Evolutionary conservation across 2,797 vertebrate species (phyloP).

Genomic region (Varecia variegata): DNA sequence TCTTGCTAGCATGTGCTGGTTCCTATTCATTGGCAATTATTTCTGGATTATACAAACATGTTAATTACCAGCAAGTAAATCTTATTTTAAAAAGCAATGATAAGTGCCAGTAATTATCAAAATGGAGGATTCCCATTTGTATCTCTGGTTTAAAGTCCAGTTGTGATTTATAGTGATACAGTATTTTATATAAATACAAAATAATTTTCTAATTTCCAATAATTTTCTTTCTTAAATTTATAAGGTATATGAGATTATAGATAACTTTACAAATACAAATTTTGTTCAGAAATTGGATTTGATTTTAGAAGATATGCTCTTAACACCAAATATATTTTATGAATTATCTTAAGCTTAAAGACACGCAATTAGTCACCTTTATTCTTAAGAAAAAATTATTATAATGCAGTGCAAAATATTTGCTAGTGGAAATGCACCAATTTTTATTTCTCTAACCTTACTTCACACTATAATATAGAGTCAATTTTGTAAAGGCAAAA

Average conservation of each 20-base stretch:
- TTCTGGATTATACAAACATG: constrained; percentile 49
- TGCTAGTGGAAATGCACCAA: constrained; percentile 34
- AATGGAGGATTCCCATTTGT: constrained; percentile 20
- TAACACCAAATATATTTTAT: constrained; percentile 54
- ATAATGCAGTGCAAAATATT: constrained; percentile 51
- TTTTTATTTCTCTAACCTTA: constrained; percentile 51
- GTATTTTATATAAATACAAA: constrained; percentile 51
- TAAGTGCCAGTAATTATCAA: constrained; percentile 45
- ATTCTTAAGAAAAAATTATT: constrained; percentile 58
- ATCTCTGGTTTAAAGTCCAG: constrained; percentile 27
- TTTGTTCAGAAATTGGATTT: constrained; percentile 62
- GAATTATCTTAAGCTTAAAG: constrained; percentile 55
- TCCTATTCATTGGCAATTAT: constrained; percentile 70
- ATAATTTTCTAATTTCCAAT: not conserved
- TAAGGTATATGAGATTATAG: not conserved
- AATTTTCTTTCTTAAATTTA: constrained; percentile 34
- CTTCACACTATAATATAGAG: constrained; percentile 41
- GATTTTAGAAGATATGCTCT: constrained; percentile 43
- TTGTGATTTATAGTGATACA: constrained; percentile 35
- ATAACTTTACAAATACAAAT: constrained; percentile 33
- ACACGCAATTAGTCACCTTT: constrained; percentile 38
- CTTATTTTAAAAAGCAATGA: constrained; percentile 61
- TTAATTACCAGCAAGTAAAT: constrained; percentile 54
- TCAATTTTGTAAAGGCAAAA: constrained; percentile 57
- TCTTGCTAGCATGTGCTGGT: constrained; percentile 53